These are phyloP conservation scores for Lamellibrachia columna DNA, from an alignment of 2,888 invertebrate species.

Conservation along the genomic window DNA sequence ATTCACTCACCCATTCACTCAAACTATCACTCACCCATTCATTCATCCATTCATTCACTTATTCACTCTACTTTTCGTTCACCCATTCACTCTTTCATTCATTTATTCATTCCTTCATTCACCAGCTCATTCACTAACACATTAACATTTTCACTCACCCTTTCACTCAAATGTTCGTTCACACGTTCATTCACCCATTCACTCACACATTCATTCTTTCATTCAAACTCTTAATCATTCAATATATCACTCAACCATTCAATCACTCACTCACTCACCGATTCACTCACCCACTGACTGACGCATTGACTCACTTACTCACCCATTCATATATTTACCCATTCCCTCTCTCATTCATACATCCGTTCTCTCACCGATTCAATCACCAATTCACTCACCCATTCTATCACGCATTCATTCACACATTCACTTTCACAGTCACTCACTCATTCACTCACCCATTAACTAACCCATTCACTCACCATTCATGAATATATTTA, in stretches of 20 bases:
- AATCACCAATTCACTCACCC: not conserved
- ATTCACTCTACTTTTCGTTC: accelerated
- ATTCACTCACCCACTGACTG: not conserved
- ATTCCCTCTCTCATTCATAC: no score
- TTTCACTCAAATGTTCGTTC: no score
- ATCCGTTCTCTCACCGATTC: not conserved
- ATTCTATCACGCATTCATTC: not conserved
- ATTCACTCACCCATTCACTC: no score
- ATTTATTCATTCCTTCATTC: no score
- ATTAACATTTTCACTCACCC: no score
- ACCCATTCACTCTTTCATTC: no score
- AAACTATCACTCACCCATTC: no score
- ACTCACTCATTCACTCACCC: not conserved
- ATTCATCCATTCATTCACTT: no score
- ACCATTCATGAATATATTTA: no score
- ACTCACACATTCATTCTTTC: constrained; percentile 1
- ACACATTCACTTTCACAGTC: not conserved
- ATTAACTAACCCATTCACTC: no score
- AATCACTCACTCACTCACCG: not conserved
- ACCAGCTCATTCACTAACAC: not conserved
- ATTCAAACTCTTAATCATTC: not conserved
- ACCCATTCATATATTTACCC: not conserved
- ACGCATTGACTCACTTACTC: not conserved
- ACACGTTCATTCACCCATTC: not conserved
- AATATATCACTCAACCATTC: not conserved